These are phyloP conservation scores for Sinelater perroti DNA, from an alignment of 2,888 invertebrate species.

Conservation along the genomic window DNA sequence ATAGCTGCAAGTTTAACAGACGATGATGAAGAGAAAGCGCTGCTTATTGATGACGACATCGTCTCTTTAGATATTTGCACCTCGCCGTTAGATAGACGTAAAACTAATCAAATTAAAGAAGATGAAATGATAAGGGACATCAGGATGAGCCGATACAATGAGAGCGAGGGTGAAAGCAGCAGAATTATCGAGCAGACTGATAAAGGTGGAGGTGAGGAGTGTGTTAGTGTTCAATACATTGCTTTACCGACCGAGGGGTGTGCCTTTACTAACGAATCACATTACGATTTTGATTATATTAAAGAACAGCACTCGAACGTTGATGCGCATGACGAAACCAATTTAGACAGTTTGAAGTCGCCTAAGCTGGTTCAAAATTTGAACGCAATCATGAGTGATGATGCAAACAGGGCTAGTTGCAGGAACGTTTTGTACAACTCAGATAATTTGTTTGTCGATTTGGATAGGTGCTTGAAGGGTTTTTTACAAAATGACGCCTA, in stretches of 20 bases:
- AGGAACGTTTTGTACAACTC: too few relatives aligned
- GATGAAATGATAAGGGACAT: not conserved
- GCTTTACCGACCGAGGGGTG: conserved; percentile 47
- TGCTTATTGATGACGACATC: conserved; percentile 22
- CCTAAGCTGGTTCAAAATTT: conserved; percentile 55
- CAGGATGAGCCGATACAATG: conserved; percentile 8
- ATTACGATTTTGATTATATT: conserved; percentile 17
- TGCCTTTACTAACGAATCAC: conserved; percentile 31
- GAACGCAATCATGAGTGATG: conserved; percentile 12
- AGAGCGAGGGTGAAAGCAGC: conserved; percentile 1
- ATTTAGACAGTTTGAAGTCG: conserved; percentile 51
- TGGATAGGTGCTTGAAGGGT: too few relatives aligned
- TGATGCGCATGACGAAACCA: conserved; percentile 10
- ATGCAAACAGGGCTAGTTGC: too few relatives aligned
- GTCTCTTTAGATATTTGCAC: conserved; percentile 28
- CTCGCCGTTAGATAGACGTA: conserved; percentile 53
- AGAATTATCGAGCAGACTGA: conserved; percentile 19
- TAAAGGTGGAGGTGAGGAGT: conserved; percentile 56
- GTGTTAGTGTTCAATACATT: conserved; percentile 49
- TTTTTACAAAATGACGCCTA: too few relatives aligned
- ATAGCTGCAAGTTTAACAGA: not conserved
- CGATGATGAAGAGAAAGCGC: conserved; percentile 36
- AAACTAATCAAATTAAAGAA: conserved; percentile 49
- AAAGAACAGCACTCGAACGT: conserved; percentile 2
- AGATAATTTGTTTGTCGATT: not conserved